These are phyloP conservation scores for Etheostoma cragini DNA, from an alignment of 2,113 vertebrate genomes.

Conservation along the genomic window DNA sequence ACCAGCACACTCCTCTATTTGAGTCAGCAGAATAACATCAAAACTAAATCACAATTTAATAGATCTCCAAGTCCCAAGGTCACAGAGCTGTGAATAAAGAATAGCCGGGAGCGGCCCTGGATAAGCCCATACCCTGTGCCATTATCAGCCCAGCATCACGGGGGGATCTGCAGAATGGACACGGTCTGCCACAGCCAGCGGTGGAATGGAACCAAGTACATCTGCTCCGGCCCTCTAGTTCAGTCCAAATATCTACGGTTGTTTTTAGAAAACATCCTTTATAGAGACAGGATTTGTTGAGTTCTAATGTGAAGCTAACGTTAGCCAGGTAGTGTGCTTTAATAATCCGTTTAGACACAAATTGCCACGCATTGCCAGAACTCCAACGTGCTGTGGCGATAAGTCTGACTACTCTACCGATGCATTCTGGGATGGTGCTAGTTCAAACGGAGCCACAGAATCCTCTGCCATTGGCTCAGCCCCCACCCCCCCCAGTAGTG, in stretches of 20 bases:
- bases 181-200: constrained; percentile 32
- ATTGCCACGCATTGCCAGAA: too few species aligned
- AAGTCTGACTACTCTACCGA: too few species aligned
- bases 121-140: constrained; percentile 24
- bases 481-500: background rate
- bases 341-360: too few species aligned
- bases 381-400: too few species aligned
- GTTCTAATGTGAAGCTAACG: too few species aligned
- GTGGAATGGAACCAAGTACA: too few species aligned
- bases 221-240: too few species aligned
- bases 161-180: constrained; percentile 24
- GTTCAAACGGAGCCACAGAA: background rate
- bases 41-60: constrained; percentile 75
- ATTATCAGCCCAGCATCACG: background rate
- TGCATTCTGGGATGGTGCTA: too few species aligned
- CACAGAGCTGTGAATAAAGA: constrained; percentile 57
- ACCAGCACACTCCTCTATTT: constrained; percentile 30
- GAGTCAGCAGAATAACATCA: constrained; percentile 75
- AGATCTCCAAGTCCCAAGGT: constrained; percentile 64
- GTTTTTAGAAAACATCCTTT: background rate
- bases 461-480: background rate
- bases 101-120: constrained; percentile 46
- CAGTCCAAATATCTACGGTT: background rate
- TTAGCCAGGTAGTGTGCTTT: background rate
- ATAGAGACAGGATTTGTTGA: background rate